Evolutionary conservation across 53 echinoderm and acorn worm species (phyloP), one percentile per base, ranked within the genome.

Genomic region (Paracentrotus lividus): DNA sequence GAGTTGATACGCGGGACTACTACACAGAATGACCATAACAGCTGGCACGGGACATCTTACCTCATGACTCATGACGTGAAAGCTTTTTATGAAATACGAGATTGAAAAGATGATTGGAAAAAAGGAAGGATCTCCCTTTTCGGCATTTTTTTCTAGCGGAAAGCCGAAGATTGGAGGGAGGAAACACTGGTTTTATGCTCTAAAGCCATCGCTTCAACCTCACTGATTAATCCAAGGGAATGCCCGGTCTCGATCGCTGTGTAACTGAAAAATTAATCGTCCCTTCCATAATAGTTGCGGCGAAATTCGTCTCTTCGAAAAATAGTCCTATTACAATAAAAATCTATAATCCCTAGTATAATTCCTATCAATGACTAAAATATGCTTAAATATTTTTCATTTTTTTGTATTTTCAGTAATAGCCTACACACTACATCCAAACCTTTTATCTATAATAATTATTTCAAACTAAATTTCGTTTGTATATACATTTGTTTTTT

Each of bases 181-280:
- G 89, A 89, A 89, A 34, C 61, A 14, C 64, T 43, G 89, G 61
- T 43, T 89, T 89, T 64, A 42, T 43, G 60, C 43, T 43, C 60
- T 44, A 89, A 89, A 89, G 43, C 60, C 27, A 89, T 43, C 44
- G 60, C 89, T 65, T 43, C 43, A 65, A 89, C 61, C 34, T 54
- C 86, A 38, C 33, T 86, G 86, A 86, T 86, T 86, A 56, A 36
- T 86, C 56, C 54, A 38, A 56, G 57, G 13, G 86, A 47, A 86
- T 86, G 86, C 86, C 86, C 86, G 86, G 86, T 21, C 86, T n/a
- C n/a, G n/a, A n/a, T n/a, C n/a, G n/a, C n/a, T 16, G 55, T 56
- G 86, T 34, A 54, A 55, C 86, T 86, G 86, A 86, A 86, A 86
- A 34, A 86, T 86, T 86, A 86, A 86, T 86, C 86, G 53, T 86